These are phyloP conservation scores for Scarus forsteni DNA, from an alignment of 2,797 vertebrate genomes.

Conservation along the genomic window DNA sequence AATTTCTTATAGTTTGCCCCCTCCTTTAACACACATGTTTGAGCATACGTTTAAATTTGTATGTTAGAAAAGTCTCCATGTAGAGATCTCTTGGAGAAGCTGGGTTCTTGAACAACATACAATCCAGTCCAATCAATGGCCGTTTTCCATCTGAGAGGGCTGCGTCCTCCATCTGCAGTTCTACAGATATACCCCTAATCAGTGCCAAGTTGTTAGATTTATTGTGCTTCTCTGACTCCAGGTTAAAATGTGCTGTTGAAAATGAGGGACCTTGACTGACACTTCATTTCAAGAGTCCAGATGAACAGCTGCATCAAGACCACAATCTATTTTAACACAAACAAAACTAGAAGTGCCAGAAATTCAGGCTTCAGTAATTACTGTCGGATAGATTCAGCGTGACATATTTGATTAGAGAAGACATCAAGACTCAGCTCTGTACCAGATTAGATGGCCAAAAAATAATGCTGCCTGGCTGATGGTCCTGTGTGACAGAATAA, in stretches of 20 bases:
- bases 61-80: no score
- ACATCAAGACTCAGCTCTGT: constrained; percentile 3
- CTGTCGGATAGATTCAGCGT: background rate
- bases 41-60: no score
- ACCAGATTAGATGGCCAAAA: background rate
- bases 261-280: background rate
- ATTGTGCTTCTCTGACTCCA: no score
- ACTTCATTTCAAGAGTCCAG: background rate
- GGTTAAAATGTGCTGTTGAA: background rate
- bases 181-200: background rate
- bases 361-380: background rate
- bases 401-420: background rate
- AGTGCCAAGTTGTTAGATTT: background rate
- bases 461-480: background rate
- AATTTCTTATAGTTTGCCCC: no score
- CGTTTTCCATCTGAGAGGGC: no score
- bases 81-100: no score
- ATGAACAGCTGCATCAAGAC: constrained; percentile 1
- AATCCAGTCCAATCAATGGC: no score
- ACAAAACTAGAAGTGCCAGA: background rate
- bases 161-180: no score
- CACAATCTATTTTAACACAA: background rate
- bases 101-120: no score
- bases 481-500: background rate
- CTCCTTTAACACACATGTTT: no score